These are phyloP conservation scores for Copidosoma floridanum DNA, from an alignment of 1,140 invertebrate species.

Conservation along the genomic window DNA sequence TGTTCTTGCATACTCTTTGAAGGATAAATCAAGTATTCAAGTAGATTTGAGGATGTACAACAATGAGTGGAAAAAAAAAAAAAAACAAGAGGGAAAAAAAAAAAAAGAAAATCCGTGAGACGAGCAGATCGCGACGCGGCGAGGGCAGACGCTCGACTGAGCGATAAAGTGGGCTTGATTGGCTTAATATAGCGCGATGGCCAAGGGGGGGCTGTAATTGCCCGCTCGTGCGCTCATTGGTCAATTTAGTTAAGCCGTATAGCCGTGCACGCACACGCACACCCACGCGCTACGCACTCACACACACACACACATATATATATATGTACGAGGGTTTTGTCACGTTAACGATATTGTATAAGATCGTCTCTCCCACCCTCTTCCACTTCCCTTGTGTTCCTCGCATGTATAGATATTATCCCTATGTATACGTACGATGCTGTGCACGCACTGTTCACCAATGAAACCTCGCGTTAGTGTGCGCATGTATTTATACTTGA, in stretches of 20 bases:
- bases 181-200: constrained; percentile 55
- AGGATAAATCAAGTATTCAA: no score
- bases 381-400: no score
- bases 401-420: no score
- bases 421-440: no score
- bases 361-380: no score
- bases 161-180: constrained; percentile 58
- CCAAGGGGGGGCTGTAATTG: constrained; percentile 53
- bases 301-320: background rate
- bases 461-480: no score
- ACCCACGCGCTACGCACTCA: background rate
- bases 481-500: no score
- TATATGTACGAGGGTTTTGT: no score
- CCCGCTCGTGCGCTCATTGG: constrained; percentile 47
- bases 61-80: background rate
- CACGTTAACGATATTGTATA: no score
- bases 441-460: no score
- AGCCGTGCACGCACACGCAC: no score
- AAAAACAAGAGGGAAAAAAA: background rate
- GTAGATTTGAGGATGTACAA: background rate
- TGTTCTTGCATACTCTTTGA: no score
- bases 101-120: constrained; percentile 25
- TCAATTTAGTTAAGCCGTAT: constrained; percentile 49
- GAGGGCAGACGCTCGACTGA: constrained; percentile 50
- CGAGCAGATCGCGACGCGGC: constrained; percentile 31